Conservation (phyloP, 2,797 vertebrate species). For the Epinephelus malabaricus region DNA sequence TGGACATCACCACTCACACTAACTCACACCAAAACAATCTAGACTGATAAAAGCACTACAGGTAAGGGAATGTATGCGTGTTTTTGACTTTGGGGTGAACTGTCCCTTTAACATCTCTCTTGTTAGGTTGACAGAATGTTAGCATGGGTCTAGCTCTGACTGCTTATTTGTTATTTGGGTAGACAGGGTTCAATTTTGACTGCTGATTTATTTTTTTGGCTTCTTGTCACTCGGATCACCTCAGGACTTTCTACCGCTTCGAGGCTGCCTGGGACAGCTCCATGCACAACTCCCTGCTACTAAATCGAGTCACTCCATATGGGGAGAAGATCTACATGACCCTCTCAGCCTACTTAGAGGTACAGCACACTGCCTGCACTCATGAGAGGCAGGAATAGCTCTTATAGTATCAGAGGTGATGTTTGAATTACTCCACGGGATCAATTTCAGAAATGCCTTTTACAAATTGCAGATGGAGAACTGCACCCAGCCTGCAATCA, state of each 20-base stretch:
- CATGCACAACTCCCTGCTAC: constrained; percentile 97
- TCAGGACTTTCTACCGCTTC: constrained; percentile 96
- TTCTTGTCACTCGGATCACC: constrained; percentile 30
- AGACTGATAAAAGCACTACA: no score
- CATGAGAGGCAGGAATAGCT: constrained; percentile 20
- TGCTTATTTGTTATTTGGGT: constrained; percentile 13
- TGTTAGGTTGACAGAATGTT: constrained; percentile 10
- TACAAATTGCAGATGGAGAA: constrained; percentile 91
- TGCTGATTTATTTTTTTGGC: constrained; percentile 26
- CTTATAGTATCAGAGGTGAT: constrained; percentile 16
- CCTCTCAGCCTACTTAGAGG: constrained; percentile 97
- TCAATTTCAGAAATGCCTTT: constrained; percentile 26
- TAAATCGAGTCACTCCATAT: constrained; percentile 96
- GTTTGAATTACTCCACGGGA: constrained; percentile 32
- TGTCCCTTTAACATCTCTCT: constrained; percentile 6
- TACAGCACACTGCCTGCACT: constrained; percentile 61
- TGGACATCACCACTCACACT: no score
- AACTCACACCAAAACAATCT: no score
- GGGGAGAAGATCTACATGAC: constrained; percentile 99
- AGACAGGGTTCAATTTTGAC: neutral
- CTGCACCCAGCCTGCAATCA: constrained; percentile 93
- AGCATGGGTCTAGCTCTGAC: constrained; percentile 41
- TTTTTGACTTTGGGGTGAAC: no score
- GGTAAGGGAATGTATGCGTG: no score
- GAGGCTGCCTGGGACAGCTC: constrained; percentile 98